These are phyloP conservation scores for Catharus minimus DNA, from an alignment of 2,113 vertebrate genomes.

Conservation along the genomic window DNA sequence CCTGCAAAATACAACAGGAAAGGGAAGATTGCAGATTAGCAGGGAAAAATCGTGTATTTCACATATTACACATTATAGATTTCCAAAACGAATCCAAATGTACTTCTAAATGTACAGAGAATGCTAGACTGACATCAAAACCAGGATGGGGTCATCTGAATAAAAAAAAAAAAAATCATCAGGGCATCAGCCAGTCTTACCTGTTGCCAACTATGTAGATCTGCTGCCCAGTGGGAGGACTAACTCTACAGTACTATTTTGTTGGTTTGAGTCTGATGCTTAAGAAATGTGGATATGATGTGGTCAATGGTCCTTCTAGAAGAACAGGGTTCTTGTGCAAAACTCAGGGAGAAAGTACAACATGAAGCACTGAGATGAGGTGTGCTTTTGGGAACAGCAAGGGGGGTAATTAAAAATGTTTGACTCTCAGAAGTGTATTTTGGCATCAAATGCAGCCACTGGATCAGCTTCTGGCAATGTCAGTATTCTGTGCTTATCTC, in stretches of 20 bases:
- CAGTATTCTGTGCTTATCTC: neutral
- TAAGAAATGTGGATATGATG: neutral
- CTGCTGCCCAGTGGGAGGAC: neutral
- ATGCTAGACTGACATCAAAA: neutral
- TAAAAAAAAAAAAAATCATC: neutral
- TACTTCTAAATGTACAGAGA: neutral
- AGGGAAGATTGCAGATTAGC: conserved; percentile 14
- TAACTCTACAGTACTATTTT: neutral
- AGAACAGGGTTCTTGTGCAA: neutral
- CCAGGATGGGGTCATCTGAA: neutral
- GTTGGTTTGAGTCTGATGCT: neutral
- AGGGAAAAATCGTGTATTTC: neutral
- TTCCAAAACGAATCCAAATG: neutral
- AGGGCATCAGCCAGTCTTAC: neutral
- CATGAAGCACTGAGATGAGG: neutral
- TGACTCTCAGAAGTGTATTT: neutral
- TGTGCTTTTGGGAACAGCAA: neutral
- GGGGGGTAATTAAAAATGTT: neutral
- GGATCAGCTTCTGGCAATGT: neutral
- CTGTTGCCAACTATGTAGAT: neutral
- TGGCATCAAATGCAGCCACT: neutral
- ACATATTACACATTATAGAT: neutral
- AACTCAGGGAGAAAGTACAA: neutral
- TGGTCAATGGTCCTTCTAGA: neutral
- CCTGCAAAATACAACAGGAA: conserved; percentile 75